phyloP scores from a whole-genome alignment of 2,888 invertebrate species.

The Phyllotreta cruciferae region DNA sequence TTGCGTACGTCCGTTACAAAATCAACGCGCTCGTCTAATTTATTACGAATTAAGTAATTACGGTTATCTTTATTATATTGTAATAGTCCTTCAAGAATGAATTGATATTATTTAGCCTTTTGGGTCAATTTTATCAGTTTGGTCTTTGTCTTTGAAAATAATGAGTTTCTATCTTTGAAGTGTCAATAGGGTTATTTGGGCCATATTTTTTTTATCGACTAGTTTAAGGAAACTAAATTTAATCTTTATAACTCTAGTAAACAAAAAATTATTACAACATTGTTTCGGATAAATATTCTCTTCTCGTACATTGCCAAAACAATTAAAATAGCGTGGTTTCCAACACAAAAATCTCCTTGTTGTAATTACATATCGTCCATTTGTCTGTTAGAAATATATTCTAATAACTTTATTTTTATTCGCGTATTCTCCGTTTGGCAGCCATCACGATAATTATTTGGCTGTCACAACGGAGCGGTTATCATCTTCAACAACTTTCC shows the following conservation, averaged over 20 bases:
- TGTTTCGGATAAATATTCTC: no score
- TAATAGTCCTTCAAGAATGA: slow-evolving; percentile 8
- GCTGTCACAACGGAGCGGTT: slow-evolving; percentile 11
- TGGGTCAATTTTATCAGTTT: slow-evolving; percentile 24
- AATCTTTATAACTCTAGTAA: slow-evolving; percentile 12
- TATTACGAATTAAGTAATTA: not conserved
- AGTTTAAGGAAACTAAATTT: slow-evolving; percentile 7
- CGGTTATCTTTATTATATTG: slow-evolving; percentile 9
- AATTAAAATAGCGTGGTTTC: no score
- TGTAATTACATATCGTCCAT: not conserved
- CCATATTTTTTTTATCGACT: slow-evolving; percentile 18
- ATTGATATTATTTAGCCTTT: slow-evolving; percentile 18
- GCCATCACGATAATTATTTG: slow-evolving; percentile 9
- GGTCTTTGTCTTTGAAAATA: slow-evolving; percentile 27
- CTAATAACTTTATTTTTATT: slow-evolving; percentile 12
- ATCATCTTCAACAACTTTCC: slow-evolving; percentile 12
- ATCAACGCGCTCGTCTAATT: not conserved
- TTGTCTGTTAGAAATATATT: slow-evolving; percentile 5
- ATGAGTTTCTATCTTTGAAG: slow-evolving; percentile 16
- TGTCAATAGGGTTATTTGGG: slow-evolving; percentile 22
- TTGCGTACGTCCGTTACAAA: no score
- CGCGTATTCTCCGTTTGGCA: slow-evolving; percentile 5
- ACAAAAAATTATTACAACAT: slow-evolving; percentile 3
- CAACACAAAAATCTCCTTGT: not conserved
- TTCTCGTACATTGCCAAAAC: no score